A percentile compares a stretch with the other conserved stretches of the same genome.
phyloP scores from a whole-genome alignment of 2,888 invertebrate genomes.

The Mantis religiosa region DNA sequence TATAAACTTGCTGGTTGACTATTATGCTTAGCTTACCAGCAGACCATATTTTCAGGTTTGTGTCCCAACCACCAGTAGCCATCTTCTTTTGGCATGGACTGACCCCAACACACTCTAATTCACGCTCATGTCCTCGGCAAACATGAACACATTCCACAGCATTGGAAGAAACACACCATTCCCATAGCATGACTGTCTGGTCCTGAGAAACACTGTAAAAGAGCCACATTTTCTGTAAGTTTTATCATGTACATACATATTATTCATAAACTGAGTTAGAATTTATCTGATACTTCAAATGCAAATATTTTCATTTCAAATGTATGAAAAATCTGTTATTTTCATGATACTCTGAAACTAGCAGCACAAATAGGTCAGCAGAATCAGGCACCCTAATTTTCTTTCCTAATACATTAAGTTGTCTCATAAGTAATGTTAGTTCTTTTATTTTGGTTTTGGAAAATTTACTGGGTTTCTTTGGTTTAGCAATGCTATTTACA shows the following conservation, averaged over 20 bases:
- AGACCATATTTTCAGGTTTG: conserved; percentile 88
- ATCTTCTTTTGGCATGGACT: conserved; percentile 61
- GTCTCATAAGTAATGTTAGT: too few species aligned
- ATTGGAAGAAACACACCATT: conserved; percentile 71
- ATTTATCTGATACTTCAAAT: background rate
- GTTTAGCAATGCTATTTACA: too few species aligned
- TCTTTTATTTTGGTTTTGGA: too few species aligned
- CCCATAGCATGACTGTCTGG: conserved; percentile 86
- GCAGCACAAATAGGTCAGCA: too few species aligned
- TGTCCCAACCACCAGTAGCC: conserved; percentile 91
- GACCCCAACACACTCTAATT: conserved; percentile 82
- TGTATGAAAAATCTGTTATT: too few species aligned
- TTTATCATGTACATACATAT: background rate
- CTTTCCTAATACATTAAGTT: too few species aligned
- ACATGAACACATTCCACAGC: conserved; percentile 74
- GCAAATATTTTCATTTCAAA: too few species aligned
- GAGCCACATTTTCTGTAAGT: background rate
- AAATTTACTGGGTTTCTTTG: too few species aligned
- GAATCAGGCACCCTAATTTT: too few species aligned
- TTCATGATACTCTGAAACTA: too few species aligned
- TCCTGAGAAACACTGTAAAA: conserved; percentile 78
- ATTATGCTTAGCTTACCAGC: conserved; percentile 50
- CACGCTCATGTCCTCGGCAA: conserved; percentile 88
- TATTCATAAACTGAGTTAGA: conserved; percentile 1
- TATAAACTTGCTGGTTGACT: too few species aligned